Base-by-base conservation (phyloP, 2,888 invertebrate genomes). In the Brachypalpus laphriformis region DNA sequence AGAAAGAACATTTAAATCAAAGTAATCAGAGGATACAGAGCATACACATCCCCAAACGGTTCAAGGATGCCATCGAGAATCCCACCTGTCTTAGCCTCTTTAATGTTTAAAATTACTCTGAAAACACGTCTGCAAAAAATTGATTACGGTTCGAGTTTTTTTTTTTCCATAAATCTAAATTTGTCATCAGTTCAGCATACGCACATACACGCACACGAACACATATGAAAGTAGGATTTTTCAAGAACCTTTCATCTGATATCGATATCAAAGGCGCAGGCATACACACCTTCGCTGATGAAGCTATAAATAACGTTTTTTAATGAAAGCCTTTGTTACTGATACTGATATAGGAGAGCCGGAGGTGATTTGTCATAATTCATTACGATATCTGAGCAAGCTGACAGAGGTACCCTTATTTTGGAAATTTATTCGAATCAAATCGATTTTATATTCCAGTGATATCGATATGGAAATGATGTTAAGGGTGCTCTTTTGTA, bases 111-210 rank as follows among this genome's bases (percentile, higher is more conserved):
- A 80, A 74, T 80, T 80, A 80, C 57, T 66, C 45, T 9, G 54
- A 37, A 47, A 66, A 72, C 77, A 82, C 71, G 78, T 70, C 63
- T 49, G 70, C 40, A 57, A 85, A 71, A 68, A 71, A 75, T 54
- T 75, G 80, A 85, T 81, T 85, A 81, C 80, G 80, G 80, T 85
- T 75, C 57, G 85, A 81, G 61, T 65, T 51, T 70, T 63, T 25
- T 25, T 25, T 25, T 25, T 9, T 34, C 68, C 71, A 81, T 85
- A 85, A 81, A 81, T 85, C 85, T 81, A 81, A 85, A 85, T 85
- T 85, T 85, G 85, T 85, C 85, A 75, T 68, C 75, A 56, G 51
- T 37, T 66, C 18, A 57, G 61, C 16, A 42, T 9, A 65, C 47
- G 22, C n/a, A 22, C 20, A 25, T 37, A 61, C 40, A 8, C 40